These are phyloP conservation scores for Plebejus argus DNA, from an alignment of 2,888 invertebrate genomes.

Conservation along the genomic window DNA sequence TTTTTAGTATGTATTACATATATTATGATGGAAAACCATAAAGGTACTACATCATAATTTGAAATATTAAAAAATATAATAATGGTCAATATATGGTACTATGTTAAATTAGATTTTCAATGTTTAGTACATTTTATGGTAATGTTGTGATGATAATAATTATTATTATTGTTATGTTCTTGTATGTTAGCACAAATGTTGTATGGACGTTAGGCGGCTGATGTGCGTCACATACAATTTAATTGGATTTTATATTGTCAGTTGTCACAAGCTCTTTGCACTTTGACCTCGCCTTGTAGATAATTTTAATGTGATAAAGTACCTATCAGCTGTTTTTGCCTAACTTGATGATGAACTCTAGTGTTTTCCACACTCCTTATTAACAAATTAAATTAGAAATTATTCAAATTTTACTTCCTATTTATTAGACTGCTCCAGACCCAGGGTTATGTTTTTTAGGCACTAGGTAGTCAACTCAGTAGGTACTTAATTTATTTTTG, in stretches of 20 bases:
- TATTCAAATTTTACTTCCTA: not conserved
- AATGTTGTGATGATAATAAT: not conserved
- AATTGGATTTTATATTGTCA: not conserved
- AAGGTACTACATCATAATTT: too few relatives aligned
- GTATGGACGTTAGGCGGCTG: not conserved
- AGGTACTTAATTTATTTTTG: too few relatives aligned
- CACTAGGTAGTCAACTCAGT: not conserved
- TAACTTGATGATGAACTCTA: not conserved
- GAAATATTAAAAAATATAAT: too few relatives aligned
- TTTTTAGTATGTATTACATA: too few relatives aligned
- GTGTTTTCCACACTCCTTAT: not conserved
- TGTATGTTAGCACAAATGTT: not conserved
- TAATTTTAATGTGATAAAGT: constrained; percentile 9
- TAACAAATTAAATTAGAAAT: not conserved
- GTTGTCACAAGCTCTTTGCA: not conserved
- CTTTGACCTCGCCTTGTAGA: not conserved
- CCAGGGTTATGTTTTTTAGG: not conserved
- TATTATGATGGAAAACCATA: too few relatives aligned
- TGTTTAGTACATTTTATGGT: too few relatives aligned
- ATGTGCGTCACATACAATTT: not conserved
- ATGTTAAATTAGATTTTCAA: too few relatives aligned
- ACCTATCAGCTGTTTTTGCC: constrained; percentile 16
- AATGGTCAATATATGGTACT: too few relatives aligned
- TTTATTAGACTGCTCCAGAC: not conserved
- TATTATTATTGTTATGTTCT: not conserved